These are phyloP conservation scores for Galendromus occidentalis DNA, from an alignment of 1,140 invertebrate genomes.

Conservation along the genomic window DNA sequence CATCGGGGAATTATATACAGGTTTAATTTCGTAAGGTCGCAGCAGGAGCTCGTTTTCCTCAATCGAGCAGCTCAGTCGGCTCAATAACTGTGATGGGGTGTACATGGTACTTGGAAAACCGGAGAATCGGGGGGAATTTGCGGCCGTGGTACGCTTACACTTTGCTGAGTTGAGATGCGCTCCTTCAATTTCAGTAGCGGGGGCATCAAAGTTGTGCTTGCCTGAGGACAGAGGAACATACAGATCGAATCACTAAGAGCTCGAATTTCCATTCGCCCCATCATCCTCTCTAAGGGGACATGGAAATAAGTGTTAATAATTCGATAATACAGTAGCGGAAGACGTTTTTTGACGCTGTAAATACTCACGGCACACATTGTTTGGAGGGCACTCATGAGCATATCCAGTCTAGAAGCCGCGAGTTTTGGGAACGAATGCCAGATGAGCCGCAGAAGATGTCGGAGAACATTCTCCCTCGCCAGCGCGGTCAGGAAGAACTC, in stretches of 20 bases:
- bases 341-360: too few species aligned
- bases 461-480: constrained; percentile 68
- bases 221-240: not conserved
- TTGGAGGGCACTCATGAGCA: constrained; percentile 65
- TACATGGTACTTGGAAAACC: constrained; percentile 1
- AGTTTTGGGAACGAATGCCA: constrained; percentile 79
- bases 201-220: not conserved
- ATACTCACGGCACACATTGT: constrained; percentile 38
- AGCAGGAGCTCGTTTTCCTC: too few species aligned
- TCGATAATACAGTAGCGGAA: too few species aligned
- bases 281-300: too few species aligned
- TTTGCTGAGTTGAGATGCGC: constrained; percentile 3
- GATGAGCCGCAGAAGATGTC: constrained; percentile 72
- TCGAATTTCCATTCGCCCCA: too few species aligned
- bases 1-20: too few species aligned
- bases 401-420: constrained; percentile 50
- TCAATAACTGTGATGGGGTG: constrained; percentile 1
- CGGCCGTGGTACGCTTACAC: not conserved
- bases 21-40: too few species aligned
- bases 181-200: not conserved
- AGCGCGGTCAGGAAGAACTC: constrained; percentile 72
- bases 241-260: not conserved
- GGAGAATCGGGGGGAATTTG: not conserved
- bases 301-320: too few species aligned
- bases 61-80: too few species aligned